Percentiles rank a stretch among this genome's conserved stretches.
phyloP scores from a whole-genome alignment of 2,888 invertebrate genomes.

The Thymelicus lineola region DNA sequence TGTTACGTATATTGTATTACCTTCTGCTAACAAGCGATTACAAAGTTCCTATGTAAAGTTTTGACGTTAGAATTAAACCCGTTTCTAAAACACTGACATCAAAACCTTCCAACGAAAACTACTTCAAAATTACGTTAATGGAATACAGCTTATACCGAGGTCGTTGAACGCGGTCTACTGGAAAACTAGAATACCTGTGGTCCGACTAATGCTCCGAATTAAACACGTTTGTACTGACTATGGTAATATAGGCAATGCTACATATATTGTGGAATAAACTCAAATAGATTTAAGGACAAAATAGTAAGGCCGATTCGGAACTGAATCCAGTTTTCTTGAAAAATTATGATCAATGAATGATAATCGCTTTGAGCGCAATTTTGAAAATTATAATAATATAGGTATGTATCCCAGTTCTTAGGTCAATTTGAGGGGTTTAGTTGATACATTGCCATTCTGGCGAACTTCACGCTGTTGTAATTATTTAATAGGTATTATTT shows the following conservation, averaged over 20 bases:
- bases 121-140: slow-evolving; percentile 10
- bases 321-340: not conserved
- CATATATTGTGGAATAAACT: slow-evolving; percentile 6
- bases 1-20: too few species aligned
- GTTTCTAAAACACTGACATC: not conserved
- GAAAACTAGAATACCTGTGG: slow-evolving; percentile 14
- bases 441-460: too few species aligned
- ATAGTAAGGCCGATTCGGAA: not conserved
- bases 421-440: too few species aligned
- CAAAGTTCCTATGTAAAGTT: not conserved
- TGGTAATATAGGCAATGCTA: slow-evolving; percentile 9
- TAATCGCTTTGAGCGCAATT: too few species aligned
- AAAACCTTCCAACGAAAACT: slow-evolving; percentile 1
- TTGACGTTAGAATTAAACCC: not conserved
- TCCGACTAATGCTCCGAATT: not conserved
- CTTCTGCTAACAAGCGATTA: not conserved
- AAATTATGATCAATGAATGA: too few species aligned
- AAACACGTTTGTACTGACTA: not conserved
- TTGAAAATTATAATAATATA: too few species aligned
- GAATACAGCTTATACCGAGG: slow-evolving; percentile 1
- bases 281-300: not conserved
- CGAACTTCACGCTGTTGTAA: too few species aligned
- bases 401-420: too few species aligned
- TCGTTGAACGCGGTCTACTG: slow-evolving; percentile 6
- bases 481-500: too few species aligned